Evolutionary conservation across 1,140 invertebrate species (phyloP), one percentile per base, ranked within the genome.

Genomic region (Habropoda laboriosa): DNA sequence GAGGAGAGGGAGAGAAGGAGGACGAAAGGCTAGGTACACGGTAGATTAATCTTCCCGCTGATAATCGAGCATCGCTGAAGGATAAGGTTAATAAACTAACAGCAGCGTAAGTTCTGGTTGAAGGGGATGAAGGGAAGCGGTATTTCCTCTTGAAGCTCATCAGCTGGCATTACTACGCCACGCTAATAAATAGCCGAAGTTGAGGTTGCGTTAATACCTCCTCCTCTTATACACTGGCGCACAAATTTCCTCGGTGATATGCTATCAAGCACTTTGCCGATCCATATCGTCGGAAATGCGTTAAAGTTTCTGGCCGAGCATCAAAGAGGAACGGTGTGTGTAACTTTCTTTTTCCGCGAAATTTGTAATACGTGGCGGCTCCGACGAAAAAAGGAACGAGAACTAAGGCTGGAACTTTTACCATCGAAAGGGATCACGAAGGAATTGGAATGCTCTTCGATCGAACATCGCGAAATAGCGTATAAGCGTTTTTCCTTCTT

Each of bases 101-200:
- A n/a, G 40, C n/a, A 24, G 40, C 51, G 24, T 58, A 77, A 70
- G 64, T 77, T 70, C 66, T 70, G 40, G 32, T 77, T 70, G 40
- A 68, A 70, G 42, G 51, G 30, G 74, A 38, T 68, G 63, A 49
- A 58, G 74, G 40, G 42, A 57, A 77, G n/a, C 40, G 13, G 64
- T 27, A 53, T 70, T 49, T 60, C 53, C 66, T 60, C 66, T 58
- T 38, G 42, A 58, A 77, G 51, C 75, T 71, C 66, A 77, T 77
- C 66, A 77, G n/a, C 75, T 49, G 75, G 55, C 55, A 77, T 71
- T 71, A 77, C 66, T 70, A 38, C 32, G 42, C 42, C 27, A 27
- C 66, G 66, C 66, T 77, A 77, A 77, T 77, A 71, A 70, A 77
- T 77, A 77, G 66, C 75, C 66, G 24, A 77, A 77, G 75, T 77